phyloP scores from a whole-genome alignment of 2,888 invertebrate species.

The Microctonus aethiopoides region DNA sequence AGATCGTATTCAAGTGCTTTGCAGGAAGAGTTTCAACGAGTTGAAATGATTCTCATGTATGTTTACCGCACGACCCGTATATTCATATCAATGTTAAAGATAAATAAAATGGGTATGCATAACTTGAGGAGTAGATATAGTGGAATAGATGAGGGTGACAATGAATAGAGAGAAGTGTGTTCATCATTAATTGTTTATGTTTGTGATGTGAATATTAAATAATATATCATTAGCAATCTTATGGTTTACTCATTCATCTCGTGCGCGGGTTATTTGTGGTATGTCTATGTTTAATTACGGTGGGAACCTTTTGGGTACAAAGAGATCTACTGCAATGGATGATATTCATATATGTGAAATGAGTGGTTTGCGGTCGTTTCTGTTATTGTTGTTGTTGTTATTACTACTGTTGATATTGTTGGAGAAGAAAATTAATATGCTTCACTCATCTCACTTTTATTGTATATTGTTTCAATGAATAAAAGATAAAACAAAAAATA shows the following conservation, averaged over 20 bases:
- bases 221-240: background rate
- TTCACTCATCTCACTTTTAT: background rate
- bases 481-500: slow-evolving; percentile 8
- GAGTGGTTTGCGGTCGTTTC: background rate
- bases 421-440: background rate
- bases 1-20: too few relatives aligned
- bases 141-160: background rate
- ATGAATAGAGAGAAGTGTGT: background rate
- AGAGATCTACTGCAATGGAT: too few relatives aligned
- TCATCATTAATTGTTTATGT: slow-evolving; percentile 6
- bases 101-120: slow-evolving; percentile 21
- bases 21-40: background rate
- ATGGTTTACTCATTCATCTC: background rate
- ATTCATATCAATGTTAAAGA: background rate
- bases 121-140: background rate
- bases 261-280: background rate
- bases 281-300: background rate
- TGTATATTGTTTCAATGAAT: background rate
- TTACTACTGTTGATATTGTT: background rate
- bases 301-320: background rate
- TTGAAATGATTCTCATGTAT: background rate
- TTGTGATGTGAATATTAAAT: background rate
- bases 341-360: background rate
- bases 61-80: background rate
- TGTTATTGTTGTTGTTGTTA: too few relatives aligned